Base-by-base conservation (phyloP, 2,113 vertebrate genomes). In the Octodon degus region DNA sequence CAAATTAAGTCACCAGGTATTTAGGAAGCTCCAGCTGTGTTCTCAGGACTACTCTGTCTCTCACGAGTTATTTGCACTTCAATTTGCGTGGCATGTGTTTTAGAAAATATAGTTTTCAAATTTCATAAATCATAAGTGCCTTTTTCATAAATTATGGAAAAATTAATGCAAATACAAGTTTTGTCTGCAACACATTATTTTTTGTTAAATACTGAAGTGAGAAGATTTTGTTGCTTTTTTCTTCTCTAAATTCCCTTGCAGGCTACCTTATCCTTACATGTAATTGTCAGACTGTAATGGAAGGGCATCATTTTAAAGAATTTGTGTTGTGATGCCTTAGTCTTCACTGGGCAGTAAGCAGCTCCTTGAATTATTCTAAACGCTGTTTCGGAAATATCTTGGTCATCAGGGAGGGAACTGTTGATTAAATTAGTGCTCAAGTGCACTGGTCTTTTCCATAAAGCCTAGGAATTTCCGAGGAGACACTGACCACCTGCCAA, bases 381-480 rank as follows among this genome's bases (percentile, higher is more conserved):
- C 95, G 93, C 90, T 89, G 92, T 60, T 96, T 77, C 89, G 85
- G 93, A 95, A 79, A 90, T 94, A 96, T 95, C 76, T 92, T 30
- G 68, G 86, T 93, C 87, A 72, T 74, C 53, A 87, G 92, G 85
- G 90, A 85, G 58, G 85, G 90, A 85, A 60, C 32, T 92, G 65
- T 95, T 84, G 95, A 94, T 96, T 93, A 68, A 92, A 92, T 94
- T 96, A 50, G 47, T 96, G 62, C 62, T 62, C 55, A 93, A 92
- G 60, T 22, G 12, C 53, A 85, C 74, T 95, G 93, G 47, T 60
- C 84, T 91, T 94, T 93, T 77, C 80, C 67, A 34, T 27, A 70
- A 65, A 25, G 77, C 77, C 67, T 32, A 22, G 72, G 87, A 85
- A 34, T 17, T 79, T 95, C 53, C 79, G 77, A n/a, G 92, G 90